phyloP scores from a whole-genome alignment of 2,888 invertebrate genomes.

The Adelphocoris suturalis region DNA sequence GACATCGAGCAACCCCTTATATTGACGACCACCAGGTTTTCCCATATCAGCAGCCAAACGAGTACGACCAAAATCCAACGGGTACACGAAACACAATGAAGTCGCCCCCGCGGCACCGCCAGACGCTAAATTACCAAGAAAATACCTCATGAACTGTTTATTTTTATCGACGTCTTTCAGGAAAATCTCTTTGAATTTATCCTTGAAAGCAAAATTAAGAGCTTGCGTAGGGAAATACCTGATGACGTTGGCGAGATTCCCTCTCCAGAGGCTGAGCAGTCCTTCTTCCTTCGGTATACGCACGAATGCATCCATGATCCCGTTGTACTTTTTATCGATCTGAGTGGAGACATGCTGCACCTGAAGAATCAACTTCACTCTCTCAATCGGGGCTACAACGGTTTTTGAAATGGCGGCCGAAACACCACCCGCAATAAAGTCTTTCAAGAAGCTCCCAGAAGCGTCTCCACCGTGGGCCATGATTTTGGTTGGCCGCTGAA shows the following conservation, averaged over 20 bases:
- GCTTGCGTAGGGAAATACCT: constrained; percentile 89
- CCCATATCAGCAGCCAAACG: constrained; percentile 90
- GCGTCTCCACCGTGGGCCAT: constrained; percentile 23
- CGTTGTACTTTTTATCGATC: constrained; percentile 84
- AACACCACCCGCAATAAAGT: constrained; percentile 84
- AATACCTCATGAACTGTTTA: constrained; percentile 86
- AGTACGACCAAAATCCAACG: constrained; percentile 87
- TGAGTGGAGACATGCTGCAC: constrained; percentile 85
- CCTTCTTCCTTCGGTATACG: constrained; percentile 86
- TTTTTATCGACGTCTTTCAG: constrained; percentile 86
- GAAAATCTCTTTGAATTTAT: constrained; percentile 87
- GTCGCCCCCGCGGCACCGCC: constrained; percentile 83
- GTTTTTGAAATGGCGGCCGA: constrained; percentile 86
- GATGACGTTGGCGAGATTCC: constrained; percentile 89
- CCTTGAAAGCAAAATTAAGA: constrained; percentile 89
- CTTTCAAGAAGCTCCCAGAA: constrained; percentile 80
- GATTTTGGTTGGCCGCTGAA: neutral
- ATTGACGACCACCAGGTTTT: constrained; percentile 90
- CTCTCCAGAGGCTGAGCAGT: constrained; percentile 86
- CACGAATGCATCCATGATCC: constrained; percentile 84
- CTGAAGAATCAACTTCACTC: constrained; percentile 86
- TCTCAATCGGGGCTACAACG: constrained; percentile 85
- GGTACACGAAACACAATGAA: constrained; percentile 88
- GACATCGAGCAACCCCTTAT: constrained; percentile 93
- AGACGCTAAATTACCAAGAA: constrained; percentile 86